Evolutionary conservation across 2,888 invertebrate genomes (phyloP), one percentile per base, ranked within the genome.

Genomic region (Listrodromus nycthemerus): DNA sequence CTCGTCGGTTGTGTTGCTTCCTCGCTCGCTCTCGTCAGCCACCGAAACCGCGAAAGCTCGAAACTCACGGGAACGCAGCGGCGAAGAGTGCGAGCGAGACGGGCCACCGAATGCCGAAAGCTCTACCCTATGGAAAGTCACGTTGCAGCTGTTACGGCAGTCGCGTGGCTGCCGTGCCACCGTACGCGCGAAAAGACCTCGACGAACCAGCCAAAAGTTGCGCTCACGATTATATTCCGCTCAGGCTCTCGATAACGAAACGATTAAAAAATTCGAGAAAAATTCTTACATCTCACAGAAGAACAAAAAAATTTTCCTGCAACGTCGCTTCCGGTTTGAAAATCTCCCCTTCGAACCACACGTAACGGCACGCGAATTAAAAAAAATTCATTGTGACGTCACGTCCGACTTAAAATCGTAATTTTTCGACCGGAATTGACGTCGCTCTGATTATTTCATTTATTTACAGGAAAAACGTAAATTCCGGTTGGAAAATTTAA

Each of bases 91-190:
- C 71, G 76, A 80, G 50, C 19, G 80, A 69, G 52, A 55, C 77
- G 69, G 74, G 85, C 82, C 86, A 87, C 86, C 89, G 90, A 92
- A 90, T 89, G 88, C 89, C 86, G 84, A 88, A 89, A 88, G 87
- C 69, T 52, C 71, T 77, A 84, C 87, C 83, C 81, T 74, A 77
- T 65, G 82, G 52, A 82, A 67, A 61, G 61, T 30, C 71, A 41
- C 63, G 70, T 85, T 76, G 75, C 75, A 84, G 78, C 81, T 84
- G 83, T 86, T 82, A 84, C 89, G 89, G 89, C 91, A 92, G 92
- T 92, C 91, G 91, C 91, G 92, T 90, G 91, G 89, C 91, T 88
- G 89, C 89, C 86, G 92, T 90, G 89, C 91, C 87, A 86, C 91
- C 87, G 90, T 89, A 88, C 89, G 88, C 91, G 90, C 89, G 88